Evolutionary conservation across 2,113 vertebrate species (phyloP), one percentile per base, ranked within the genome.

Genomic region (Callipepla californica): DNA sequence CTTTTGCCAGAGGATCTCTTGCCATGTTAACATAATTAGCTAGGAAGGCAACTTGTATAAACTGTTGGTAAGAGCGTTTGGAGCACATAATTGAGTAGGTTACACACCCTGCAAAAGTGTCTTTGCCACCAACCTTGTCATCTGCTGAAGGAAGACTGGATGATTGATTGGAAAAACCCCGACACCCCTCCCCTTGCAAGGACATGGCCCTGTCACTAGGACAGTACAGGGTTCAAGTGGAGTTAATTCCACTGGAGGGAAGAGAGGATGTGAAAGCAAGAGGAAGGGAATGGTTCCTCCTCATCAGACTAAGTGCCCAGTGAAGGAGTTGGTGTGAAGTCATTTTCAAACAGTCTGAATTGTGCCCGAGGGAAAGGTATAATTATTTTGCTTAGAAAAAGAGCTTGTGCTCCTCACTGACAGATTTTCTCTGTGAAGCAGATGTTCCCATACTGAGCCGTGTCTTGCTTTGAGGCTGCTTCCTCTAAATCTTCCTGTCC

Each of bases 341-440:
- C 7, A 25, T 93, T 92, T 93, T 88, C 61, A 48, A 75, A 47
- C 51, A 70, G 25, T 63, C 85, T 90, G 63, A 85, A 83, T 42
- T 55, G 12, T 93, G 80, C 79, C 88, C 72, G 44, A 72, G 80
- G 75, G 92, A 50, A 66, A 13, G 50, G 25, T 20, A 77, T 80
- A 85, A 90, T 83, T 90, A 74, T 83, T 83, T 83, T 32, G 17
- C 80, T 70, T 70, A 78, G 50, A 78, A 87, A 90, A 91, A 85
- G n/a, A 80, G 77, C 48, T 59, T 15, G 7, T 9, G 36, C 34
- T 87, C 26, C 19, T 86, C 66, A 23, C 34, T 91, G 88, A 67
- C 42, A 90, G 21, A 50, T 77, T 94, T 91, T 70, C 28, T 78
- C 65, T 88, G 57, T 78, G 51, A 88, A 90, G 68, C 80, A 90